Percentiles rank a stretch among this genome's conserved stretches.
phyloP scores from a whole-genome alignment of 2,797 vertebrate species.

The Lates japonicus region DNA sequence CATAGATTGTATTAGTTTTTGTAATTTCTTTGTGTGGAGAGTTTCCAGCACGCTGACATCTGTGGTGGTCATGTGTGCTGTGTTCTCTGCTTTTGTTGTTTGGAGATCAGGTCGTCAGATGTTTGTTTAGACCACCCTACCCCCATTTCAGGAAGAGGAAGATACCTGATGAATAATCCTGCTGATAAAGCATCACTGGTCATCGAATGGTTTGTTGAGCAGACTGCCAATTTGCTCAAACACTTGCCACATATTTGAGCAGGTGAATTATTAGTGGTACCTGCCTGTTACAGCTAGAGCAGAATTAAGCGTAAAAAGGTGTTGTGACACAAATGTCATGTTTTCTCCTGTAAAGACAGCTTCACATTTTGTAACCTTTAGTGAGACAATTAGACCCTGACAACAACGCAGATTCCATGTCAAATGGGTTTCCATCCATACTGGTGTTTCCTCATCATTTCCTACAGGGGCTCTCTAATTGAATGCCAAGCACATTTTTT shows the following conservation, averaged over 20 bases:
- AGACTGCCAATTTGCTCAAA: not conserved
- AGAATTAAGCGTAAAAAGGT: not conserved
- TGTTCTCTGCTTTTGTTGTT: not conserved
- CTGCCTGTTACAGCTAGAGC: not conserved
- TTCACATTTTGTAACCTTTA: not conserved
- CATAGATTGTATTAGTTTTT: not conserved
- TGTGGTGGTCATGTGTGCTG: not conserved
- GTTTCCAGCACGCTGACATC: not conserved
- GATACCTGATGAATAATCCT: not conserved
- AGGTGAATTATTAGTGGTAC: not conserved
- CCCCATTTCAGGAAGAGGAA: too few relatives aligned
- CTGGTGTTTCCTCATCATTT: not conserved
- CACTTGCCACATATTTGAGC: too few relatives aligned
- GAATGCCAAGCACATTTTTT: not conserved
- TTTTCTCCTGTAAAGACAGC: not conserved
- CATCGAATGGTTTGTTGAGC: not conserved
- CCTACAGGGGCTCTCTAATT: too few relatives aligned
- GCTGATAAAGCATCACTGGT: not conserved
- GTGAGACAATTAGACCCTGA: not conserved
- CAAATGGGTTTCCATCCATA: not conserved
- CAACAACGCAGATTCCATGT: not conserved
- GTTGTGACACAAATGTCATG: too few relatives aligned
- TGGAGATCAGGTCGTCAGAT: not conserved
- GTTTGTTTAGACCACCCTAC: not conserved
- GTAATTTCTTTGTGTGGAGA: not conserved